Percentiles rank a stretch among this genome's conserved stretches.
Conservation (phyloP, 2,888 invertebrate genomes). For the Brachylomia viminalis region DNA sequence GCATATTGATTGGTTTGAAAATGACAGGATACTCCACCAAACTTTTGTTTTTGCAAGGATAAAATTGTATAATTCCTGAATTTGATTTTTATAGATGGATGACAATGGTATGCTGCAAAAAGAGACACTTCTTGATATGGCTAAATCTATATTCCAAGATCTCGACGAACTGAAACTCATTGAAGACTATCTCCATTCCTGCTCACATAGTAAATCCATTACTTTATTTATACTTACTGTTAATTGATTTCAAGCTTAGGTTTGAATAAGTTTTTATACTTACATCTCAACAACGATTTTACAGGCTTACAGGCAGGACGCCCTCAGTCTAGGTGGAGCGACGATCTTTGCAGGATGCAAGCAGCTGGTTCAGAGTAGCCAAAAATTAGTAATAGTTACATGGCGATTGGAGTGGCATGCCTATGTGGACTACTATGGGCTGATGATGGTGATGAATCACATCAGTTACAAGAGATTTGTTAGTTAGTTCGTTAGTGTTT, state of each 20-base stretch:
- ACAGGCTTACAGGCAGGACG: not conserved
- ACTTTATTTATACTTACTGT: not conserved
- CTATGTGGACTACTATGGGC: not conserved
- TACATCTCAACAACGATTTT: not conserved
- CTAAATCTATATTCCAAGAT: conserved; percentile 79
- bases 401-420: not conserved
- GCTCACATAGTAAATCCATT: conserved; percentile 75
- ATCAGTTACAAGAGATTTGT: not conserved
- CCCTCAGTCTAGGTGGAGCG: not conserved
- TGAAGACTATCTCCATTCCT: conserved; percentile 81
- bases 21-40: not conserved
- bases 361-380: not conserved
- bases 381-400: not conserved
- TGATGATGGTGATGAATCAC: not conserved
- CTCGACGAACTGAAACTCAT: conserved; percentile 81
- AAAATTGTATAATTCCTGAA: not conserved
- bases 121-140: conserved; percentile 79
- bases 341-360: not conserved
- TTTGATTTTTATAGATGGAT: conserved; percentile 76
- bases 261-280: no score
- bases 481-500: not conserved
- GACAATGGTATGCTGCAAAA: conserved; percentile 80
- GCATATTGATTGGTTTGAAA: not conserved
- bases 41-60: not conserved
- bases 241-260: not conserved